Evolutionary conservation across 2,888 invertebrate genomes (phyloP), one percentile per base, ranked within the genome.

Genomic region (Halocaridina rubra): DNA sequence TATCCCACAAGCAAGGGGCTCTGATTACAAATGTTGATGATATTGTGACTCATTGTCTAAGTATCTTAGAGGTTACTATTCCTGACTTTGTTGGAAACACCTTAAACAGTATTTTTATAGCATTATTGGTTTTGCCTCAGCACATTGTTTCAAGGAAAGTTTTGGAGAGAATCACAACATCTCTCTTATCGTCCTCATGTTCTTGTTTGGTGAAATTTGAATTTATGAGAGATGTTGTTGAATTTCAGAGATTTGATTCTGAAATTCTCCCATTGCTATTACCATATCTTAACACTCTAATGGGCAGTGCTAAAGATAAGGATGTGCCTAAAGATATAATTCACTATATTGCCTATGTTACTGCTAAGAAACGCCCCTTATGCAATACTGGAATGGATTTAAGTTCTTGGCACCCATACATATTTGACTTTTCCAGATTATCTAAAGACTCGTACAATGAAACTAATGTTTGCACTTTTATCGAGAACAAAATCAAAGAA

Each of bases 231-330:
- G 19, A 46, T 13, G 19, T 80, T 22, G 33, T 80, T 19, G 61
- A 75, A 10, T 27, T 82, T 22, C 27, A 30, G 24, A 79, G 80
- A n/a, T 86, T 84, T 72, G 77, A 84, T 19, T 71, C 59, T 19
- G 81, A 86, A 39, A 61, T 86, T n/a, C 72, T 84, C 22, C 80
- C 80, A 24, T 39, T 69, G 33, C n/a, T 84, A 22, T 53, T 86
- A 24, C 72, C 61, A 4, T 84, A 74, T 29, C 59, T 86, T 2
- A 71, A 77, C 29, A 24, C 27, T 16, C 16, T 84, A 5, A 57
- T 85, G n/a, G 30, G 64, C 5, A 46, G 22, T 24, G 61, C 22
- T 10, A 53, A 59, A 8, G 81, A 67, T 22, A 24, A 76, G 19
- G 69, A 19, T 3, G 24, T 71, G 8, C 19, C 80, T 4, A 72